Evolutionary conservation across 2,888 invertebrate genomes (phyloP), one percentile per base, ranked within the genome.

Genomic region (Allygus modestus): DNA sequence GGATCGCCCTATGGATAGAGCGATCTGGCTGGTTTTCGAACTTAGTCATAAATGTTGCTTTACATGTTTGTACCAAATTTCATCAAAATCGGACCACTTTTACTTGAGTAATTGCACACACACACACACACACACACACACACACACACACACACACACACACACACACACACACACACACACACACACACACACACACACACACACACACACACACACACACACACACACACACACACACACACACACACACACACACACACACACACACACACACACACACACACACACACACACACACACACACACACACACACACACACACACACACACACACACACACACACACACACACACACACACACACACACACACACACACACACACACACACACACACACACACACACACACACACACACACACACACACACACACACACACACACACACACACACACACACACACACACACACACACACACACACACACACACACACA

Each of bases 361-460:
- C 54, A 20, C 54, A 20, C 54, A 7, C 54, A 20, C 54, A 20
- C 54, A 20, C 54, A 7, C 54, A 20, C 54, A 20, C 54, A 20
- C 54, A 7, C 54, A 20, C 54, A 20, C 54, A 20, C 54, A 7
- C 54, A 20, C 54, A 20, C 54, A 20, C 54, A 7, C 54, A 20
- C 54, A 20, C 54, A 20, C 54, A 7, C 15, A 20, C 54, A 20
- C 54, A 5, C 54, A 20, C 54, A 20, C 54, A 5, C 54, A 20
- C 54, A 20, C 54, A 20, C 54, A 54, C 54, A 20, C 54, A 54
- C 54, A 20, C 54, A 54, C 54, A 20, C 54, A 54, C 54, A 20
- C 54, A 54, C 54, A 23, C 54, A 54, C 54, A 23, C 54, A 54
- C 54, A 23, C 54, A 54, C 54, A 23, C 54, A 54, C 54, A 54